Conservation (phyloP, 2,888 invertebrate genomes). For the Rutpela maculata region DNA sequence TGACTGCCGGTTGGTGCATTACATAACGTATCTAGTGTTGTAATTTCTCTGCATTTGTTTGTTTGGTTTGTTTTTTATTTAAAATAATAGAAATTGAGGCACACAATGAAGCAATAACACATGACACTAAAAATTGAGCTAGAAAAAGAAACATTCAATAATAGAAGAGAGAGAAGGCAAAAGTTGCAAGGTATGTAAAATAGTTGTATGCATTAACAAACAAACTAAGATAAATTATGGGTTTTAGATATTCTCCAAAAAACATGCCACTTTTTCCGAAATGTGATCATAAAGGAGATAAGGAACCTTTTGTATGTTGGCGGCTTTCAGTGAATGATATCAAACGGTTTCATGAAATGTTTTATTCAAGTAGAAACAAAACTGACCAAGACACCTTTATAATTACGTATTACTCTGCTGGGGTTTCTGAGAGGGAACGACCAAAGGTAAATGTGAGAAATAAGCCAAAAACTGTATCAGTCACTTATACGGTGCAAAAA, state of each 20-base stretch:
- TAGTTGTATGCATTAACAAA: background rate
- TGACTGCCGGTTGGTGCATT: too few relatives aligned
- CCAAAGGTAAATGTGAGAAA: background rate
- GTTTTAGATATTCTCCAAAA: background rate
- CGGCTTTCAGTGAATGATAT: background rate
- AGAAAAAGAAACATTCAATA: background rate
- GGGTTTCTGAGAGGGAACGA: background rate
- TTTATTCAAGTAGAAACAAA: background rate
- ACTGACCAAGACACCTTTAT: background rate
- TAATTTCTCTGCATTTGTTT: too few relatives aligned
- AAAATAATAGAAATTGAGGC: too few relatives aligned
- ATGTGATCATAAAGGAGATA: background rate
- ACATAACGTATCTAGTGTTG: too few relatives aligned
- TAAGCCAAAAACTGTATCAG: background rate
- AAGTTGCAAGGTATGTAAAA: conserved; percentile 4
- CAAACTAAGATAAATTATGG: too few relatives aligned
- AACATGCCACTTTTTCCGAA: background rate
- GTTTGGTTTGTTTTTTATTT: too few relatives aligned
- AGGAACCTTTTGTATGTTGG: conserved; percentile 5
- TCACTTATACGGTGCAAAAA: background rate
- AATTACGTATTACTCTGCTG: background rate
- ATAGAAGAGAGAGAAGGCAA: background rate
- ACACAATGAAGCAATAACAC: too few relatives aligned
- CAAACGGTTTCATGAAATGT: conserved; percentile 3
- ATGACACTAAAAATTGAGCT: too few relatives aligned